phyloP scores from a whole-genome alignment of 2,888 invertebrate genomes.

The Lochmaea capreae region DNA sequence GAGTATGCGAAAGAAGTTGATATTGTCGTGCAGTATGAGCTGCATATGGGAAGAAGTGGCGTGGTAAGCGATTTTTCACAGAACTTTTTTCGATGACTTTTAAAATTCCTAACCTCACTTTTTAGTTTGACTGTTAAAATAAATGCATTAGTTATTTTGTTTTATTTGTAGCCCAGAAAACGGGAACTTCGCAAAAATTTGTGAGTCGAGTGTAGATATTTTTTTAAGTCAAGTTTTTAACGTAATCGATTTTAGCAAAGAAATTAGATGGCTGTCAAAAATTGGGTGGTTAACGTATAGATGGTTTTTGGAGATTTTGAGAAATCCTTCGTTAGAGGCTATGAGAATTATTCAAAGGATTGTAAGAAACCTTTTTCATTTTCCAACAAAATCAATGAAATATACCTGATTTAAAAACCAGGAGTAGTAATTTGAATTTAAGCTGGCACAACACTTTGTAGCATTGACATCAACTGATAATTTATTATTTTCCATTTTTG shows the following conservation, averaged over 20 bases:
- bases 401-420: too few relatives aligned
- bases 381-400: constrained; percentile 28
- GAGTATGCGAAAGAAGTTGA: constrained; percentile 82
- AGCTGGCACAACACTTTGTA: too few relatives aligned
- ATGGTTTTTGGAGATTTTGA: constrained; percentile 76
- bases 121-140: too few relatives aligned
- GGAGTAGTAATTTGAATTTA: too few relatives aligned
- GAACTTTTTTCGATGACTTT: too few relatives aligned
- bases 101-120: too few relatives aligned
- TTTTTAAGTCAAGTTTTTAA: not conserved
- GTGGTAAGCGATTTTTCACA: constrained; percentile 63
- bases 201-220: constrained; percentile 46
- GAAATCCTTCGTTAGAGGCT: constrained; percentile 85
- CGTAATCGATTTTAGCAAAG: constrained; percentile 64
- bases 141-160: not conserved
- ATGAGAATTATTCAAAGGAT: constrained; percentile 84
- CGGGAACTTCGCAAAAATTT: constrained; percentile 51
- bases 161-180: constrained; percentile 46
- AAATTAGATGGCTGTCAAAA: constrained; percentile 78
- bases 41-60: constrained; percentile 72
- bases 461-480: too few relatives aligned
- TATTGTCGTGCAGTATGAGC: constrained; percentile 78
- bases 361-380: constrained; percentile 68
- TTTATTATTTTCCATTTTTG: too few relatives aligned
- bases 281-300: constrained; percentile 82